Conservation (phyloP, 2,797 vertebrate species). For the Acrossocheilus fasciatus region DNA sequence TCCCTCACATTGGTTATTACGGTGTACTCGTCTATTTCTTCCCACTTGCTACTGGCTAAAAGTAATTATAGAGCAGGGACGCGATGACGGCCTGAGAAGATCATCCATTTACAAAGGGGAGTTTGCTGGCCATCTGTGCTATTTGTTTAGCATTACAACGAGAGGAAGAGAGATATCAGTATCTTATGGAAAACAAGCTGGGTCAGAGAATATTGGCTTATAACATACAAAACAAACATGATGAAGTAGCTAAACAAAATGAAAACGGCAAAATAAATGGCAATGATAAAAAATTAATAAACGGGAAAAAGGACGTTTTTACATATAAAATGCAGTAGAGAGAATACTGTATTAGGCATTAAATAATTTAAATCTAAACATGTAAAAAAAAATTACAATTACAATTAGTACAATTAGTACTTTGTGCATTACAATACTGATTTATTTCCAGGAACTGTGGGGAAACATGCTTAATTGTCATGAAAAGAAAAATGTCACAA, state of each 20-base stretch:
- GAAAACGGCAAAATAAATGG: not conserved
- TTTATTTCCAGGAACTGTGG: not conserved
- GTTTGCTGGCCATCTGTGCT: conserved; percentile 52
- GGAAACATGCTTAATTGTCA: not conserved
- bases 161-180: not conserved
- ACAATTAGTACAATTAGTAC: no score
- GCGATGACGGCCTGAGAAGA: conserved; percentile 53
- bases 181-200: not conserved
- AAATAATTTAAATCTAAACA: not conserved
- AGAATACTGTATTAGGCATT: not conserved
- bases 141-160: conserved; percentile 40
- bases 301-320: no score
- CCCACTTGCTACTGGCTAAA: conserved; percentile 52
- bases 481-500: not conserved
- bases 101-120: conserved; percentile 47
- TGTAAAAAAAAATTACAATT: no score
- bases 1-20: conserved; percentile 43
- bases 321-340: no score
- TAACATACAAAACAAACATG: not conserved
- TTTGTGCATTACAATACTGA: not conserved
- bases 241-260: not conserved
- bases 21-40: conserved; percentile 35
- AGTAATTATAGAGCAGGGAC: conserved; percentile 54
- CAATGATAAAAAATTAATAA: not conserved
- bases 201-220: not conserved